Evolutionary conservation across 2,113 vertebrate species (phyloP).

Genomic region (Bubalus kerabau): DNA sequence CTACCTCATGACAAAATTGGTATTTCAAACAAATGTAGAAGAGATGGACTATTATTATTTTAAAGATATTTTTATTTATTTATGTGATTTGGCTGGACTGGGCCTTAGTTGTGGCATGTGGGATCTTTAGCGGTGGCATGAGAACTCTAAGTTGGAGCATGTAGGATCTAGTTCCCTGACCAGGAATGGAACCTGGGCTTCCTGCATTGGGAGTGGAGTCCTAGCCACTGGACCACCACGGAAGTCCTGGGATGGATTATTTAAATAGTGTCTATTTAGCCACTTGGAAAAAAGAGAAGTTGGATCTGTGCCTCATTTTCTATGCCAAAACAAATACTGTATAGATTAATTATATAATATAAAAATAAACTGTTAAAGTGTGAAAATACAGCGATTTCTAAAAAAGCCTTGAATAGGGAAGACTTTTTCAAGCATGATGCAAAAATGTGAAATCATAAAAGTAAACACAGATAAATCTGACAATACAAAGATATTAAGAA

Average conservation of each 20-base stretch:
- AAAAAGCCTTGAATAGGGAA: neutral
- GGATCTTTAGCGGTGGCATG: neutral
- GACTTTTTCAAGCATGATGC: neutral
- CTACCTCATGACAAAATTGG: neutral
- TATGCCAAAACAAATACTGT: neutral
- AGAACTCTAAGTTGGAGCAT: neutral
- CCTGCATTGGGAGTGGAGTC: neutral
- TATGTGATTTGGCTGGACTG: neutral
- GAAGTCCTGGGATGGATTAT: neutral
- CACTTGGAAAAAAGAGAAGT: neutral
- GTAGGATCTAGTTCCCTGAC: neutral
- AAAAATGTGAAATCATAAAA: neutral
- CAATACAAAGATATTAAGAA: neutral
- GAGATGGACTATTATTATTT: neutral
- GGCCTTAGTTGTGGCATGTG: neutral
- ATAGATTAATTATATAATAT: neutral
- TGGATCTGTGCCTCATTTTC: neutral
- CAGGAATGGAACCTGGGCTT: neutral
- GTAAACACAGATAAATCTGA: neutral
- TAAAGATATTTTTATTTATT: neutral
- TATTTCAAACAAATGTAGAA: neutral
- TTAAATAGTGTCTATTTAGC: neutral
- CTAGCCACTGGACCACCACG: neutral
- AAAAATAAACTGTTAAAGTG: neutral
- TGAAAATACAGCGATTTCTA: neutral